Conservation (phyloP, 92 coral and sea anemone genomes). For the Parazoanthus swiftii region DNA sequence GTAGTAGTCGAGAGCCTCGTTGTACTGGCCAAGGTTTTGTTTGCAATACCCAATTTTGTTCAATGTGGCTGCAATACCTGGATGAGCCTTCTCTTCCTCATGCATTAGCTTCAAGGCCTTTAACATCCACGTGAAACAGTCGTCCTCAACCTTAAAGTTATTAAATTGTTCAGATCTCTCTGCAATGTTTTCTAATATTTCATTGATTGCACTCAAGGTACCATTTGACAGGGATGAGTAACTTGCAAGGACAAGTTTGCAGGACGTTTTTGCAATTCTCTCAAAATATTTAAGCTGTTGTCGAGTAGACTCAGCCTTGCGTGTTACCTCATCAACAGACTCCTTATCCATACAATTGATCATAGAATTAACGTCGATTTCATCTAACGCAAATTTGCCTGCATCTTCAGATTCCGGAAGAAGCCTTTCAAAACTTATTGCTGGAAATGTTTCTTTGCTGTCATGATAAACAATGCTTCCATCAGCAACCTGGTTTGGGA, state of each 20-base stretch:
- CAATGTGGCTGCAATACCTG: too few species aligned
- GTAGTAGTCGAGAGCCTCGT: too few species aligned
- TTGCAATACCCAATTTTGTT: too few species aligned
- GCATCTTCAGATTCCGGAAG: constrained; percentile 36
- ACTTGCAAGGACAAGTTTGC: background rate
- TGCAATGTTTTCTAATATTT: background rate
- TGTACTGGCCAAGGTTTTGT: too few species aligned
- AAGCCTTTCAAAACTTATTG: constrained; percentile 11
- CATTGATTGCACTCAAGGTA: background rate
- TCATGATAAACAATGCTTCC: constrained; percentile 12
- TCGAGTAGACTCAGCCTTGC: background rate
- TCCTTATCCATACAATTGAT: constrained; percentile 2
- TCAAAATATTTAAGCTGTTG: background rate
- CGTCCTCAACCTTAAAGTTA: background rate
- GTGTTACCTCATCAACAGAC: background rate
- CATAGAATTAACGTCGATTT: constrained; percentile 8
- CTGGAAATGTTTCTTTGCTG: background rate
- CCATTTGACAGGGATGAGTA: background rate
- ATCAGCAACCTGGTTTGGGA: constrained; percentile 37
- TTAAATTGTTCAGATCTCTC: background rate
- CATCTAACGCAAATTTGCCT: constrained; percentile 13
- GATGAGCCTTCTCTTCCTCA: too few species aligned
- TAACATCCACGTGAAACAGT: too few species aligned
- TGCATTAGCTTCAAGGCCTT: too few species aligned
- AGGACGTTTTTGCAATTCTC: background rate